Evolutionary conservation across 2,113 vertebrate genomes (phyloP).

Genomic region (Herpetotheres cachinnans): DNA sequence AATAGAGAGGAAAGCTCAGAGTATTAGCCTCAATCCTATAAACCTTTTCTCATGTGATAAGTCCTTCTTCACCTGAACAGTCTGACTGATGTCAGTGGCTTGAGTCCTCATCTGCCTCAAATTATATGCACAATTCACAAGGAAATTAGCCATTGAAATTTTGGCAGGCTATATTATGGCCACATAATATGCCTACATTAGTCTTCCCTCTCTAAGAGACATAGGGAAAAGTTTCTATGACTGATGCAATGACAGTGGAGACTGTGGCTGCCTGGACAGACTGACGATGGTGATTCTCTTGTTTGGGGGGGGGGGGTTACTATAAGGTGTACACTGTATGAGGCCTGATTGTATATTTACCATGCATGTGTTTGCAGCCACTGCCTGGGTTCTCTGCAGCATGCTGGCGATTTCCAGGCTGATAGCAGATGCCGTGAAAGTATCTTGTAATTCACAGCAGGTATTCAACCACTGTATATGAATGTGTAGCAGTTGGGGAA

Average conservation of each 20-base stretch:
- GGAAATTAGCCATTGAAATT: background rate
- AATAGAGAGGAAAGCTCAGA: background rate
- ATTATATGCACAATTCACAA: background rate
- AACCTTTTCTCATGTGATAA: background rate
- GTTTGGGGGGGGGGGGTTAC: background rate
- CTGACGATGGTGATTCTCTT: background rate
- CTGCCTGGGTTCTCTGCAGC: background rate
- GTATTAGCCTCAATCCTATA: background rate
- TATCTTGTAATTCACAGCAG: background rate
- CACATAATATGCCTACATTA: background rate
- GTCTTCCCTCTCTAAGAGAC: background rate
- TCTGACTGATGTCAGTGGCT: background rate
- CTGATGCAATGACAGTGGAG: background rate
- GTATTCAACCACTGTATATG: rapidly evolving
- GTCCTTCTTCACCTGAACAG: background rate
- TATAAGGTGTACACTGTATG: background rate
- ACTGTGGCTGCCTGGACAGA: background rate
- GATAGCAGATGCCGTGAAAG: background rate
- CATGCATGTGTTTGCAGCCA: background rate
- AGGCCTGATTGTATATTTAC: background rate
- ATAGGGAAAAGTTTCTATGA: background rate
- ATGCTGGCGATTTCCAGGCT: background rate
- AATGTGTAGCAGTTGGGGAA: background rate
- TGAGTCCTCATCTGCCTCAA: background rate
- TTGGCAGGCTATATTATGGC: background rate